These are phyloP conservation scores for Kudoa iwatai DNA, from an alignment of 30 jellyfish, hydroid and myxozoan genomes.

Conservation along the genomic window DNA sequence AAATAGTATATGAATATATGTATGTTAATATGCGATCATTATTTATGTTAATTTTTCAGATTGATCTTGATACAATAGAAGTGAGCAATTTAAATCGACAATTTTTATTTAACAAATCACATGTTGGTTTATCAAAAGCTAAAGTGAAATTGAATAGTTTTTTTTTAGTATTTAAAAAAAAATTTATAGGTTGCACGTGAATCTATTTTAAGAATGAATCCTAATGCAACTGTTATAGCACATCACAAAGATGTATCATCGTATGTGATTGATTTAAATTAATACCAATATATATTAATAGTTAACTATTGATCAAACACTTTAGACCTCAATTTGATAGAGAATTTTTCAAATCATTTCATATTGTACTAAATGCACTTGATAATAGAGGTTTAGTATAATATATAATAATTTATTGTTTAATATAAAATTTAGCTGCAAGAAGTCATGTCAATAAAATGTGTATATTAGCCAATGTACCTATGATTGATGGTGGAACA, in stretches of 20 bases:
- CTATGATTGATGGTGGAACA: constrained; percentile 67
- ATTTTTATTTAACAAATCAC: constrained; percentile 41
- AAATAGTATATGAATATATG: neutral
- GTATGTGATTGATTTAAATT: neutral
- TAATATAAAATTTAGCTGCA: constrained; percentile 10
- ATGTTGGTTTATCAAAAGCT: constrained; percentile 65
- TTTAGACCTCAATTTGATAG: constrained; percentile 21
- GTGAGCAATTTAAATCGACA: constrained; percentile 70
- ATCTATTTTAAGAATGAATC: neutral
- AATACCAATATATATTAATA: too few species aligned
- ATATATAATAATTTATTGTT: neutral
- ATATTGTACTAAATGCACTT: constrained; percentile 44
- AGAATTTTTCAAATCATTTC: constrained; percentile 26
- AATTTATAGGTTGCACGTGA: too few species aligned
- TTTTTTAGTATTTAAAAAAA: too few species aligned
- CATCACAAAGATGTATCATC: neutral
- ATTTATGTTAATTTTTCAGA: too few species aligned
- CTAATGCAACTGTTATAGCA: neutral
- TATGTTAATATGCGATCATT: too few species aligned
- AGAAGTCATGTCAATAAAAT: constrained; percentile 66
- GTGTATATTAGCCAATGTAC: constrained; percentile 85
- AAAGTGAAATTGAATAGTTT: constrained; percentile 2
- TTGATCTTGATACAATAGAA: constrained; percentile 81
- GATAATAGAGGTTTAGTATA: constrained; percentile 20
- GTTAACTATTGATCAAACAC: too few species aligned